Conservation (phyloP, 2,888 invertebrate genomes). For the Zonitis immaculata region DNA sequence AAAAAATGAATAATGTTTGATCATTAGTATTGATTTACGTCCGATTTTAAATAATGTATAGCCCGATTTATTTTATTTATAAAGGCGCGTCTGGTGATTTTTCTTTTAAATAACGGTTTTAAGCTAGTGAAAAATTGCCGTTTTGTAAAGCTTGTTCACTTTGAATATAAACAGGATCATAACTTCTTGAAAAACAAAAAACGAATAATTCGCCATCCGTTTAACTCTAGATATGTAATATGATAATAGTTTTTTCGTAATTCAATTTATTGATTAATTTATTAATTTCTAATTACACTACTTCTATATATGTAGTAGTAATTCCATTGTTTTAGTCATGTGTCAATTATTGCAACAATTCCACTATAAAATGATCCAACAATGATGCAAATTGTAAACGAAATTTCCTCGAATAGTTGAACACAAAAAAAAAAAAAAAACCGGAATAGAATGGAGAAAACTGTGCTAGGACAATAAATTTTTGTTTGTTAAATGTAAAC, state of each 20-base stretch:
- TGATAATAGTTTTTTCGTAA: too few species aligned
- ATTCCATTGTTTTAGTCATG: too few species aligned
- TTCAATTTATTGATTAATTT: too few species aligned
- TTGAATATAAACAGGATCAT: conserved; percentile 12
- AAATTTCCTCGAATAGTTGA: too few species aligned
- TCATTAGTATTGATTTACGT: conserved; percentile 28
- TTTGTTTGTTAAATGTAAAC: conserved; percentile 8
- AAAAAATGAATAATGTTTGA: conserved; percentile 24
- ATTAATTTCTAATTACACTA: too few species aligned
- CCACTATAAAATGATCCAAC: too few species aligned
- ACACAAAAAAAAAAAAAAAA: too few species aligned
- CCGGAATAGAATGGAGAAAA: neutral
- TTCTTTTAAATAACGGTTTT: conserved; percentile 21
- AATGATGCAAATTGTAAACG: too few species aligned
- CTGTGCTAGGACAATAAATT: neutral
- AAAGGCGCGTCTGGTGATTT: conserved; percentile 22
- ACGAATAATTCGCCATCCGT: neutral
- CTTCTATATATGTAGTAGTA: too few species aligned
- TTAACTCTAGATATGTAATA: too few species aligned
- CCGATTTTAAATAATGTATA: conserved; percentile 27
- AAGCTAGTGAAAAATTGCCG: conserved; percentile 18
- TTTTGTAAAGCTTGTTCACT: conserved; percentile 9
- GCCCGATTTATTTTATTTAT: conserved; percentile 27
- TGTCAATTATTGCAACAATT: too few species aligned
- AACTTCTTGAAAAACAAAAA: conserved; percentile 5